Conservation (phyloP, 2,888 invertebrate species). For the Meloe dianella region DNA sequence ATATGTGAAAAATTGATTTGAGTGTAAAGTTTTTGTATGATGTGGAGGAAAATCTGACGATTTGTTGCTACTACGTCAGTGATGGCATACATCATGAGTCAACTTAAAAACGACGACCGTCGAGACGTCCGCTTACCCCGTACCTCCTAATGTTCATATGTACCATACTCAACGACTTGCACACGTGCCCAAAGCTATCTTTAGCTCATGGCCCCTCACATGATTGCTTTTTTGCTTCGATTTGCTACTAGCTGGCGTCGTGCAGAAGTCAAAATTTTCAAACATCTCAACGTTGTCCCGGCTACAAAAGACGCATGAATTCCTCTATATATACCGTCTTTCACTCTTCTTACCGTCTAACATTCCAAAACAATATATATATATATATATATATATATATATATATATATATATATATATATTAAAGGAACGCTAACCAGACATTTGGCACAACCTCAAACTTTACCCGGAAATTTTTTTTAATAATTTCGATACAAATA, state of each 20-base stretch:
- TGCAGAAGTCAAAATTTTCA: constrained; percentile 31
- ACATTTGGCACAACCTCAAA: constrained; percentile 7
- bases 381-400: neutral
- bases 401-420: neutral
- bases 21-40: neutral
- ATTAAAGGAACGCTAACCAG: neutral
- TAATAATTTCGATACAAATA: neutral
- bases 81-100: constrained; percentile 35
- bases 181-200: constrained; percentile 60
- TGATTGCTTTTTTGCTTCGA: constrained; percentile 48
- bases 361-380: neutral
- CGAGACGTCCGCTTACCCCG: constrained; percentile 42
- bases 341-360: constrained; percentile 1
- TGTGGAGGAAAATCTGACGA: neutral
- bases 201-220: constrained; percentile 58
- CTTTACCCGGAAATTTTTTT: constrained; percentile 2
- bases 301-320: constrained; percentile 11
- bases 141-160: constrained; percentile 21
- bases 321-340: neutral
- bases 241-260: constrained; percentile 34
- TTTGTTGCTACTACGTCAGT: neutral
- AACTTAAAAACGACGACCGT: constrained; percentile 39
- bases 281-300: constrained; percentile 18
- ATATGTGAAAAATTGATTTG: neutral
- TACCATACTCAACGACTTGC: constrained; percentile 40